Evolutionary conservation across 2,797 vertebrate genomes (phyloP).

Genomic region (Coluber constrictor): DNA sequence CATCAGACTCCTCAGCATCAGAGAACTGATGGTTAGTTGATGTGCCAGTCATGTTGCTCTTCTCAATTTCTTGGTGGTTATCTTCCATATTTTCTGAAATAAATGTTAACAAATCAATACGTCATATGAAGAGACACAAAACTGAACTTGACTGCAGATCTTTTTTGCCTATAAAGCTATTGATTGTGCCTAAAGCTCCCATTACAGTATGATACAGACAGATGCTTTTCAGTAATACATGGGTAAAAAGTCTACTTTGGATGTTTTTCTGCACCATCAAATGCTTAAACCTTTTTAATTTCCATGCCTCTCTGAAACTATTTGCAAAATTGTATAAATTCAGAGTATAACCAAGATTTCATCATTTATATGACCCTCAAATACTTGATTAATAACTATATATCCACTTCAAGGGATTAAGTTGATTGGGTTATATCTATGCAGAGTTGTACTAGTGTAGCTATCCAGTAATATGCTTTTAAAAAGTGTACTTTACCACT

Average conservation of each 20-base stretch:
- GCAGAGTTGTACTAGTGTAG: not conserved
- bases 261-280: not conserved
- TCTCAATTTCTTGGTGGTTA: slow-evolving; percentile 80
- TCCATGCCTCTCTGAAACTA: not conserved
- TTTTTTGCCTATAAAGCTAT: not conserved
- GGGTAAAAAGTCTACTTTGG: not conserved
- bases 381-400: not conserved
- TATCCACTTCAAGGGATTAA: not conserved
- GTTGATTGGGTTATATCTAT: not conserved
- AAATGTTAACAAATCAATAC: slow-evolving; percentile 5
- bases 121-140: not conserved
- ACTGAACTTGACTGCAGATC: accelerated
- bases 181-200: accelerated
- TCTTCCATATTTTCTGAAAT: slow-evolving; percentile 84
- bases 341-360: not conserved
- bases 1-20: slow-evolving; percentile 92
- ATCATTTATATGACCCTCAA: not conserved
- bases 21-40: slow-evolving; percentile 93
- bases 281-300: not conserved
- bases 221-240: not conserved
- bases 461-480: not conserved
- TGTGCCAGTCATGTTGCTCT: slow-evolving; percentile 71
- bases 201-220: not conserved
- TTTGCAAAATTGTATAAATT: not conserved
- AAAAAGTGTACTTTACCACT: not conserved